Evolutionary conservation across 1,140 invertebrate genomes (phyloP), one percentile per base, ranked within the genome.

Genomic region (Notospermus geniculatus): DNA sequence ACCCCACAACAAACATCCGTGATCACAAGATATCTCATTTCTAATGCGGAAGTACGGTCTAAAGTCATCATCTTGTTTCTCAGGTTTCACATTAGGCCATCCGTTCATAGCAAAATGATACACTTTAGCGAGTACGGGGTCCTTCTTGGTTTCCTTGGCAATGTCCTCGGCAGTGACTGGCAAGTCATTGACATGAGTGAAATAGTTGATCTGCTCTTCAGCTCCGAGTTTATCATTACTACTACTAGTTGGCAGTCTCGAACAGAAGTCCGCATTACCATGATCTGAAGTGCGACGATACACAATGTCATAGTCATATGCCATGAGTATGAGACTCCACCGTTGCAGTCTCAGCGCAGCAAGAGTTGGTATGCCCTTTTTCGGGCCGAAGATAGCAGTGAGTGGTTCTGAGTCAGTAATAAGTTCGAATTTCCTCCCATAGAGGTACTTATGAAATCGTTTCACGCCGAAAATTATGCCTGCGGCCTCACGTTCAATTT

Each of bases 401-500:
- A 82, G 55, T 17, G 77, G 74, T 50, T 77, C 72, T 57, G 78
- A 74, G 60, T 81, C 76, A 0, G 73, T 80, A 19, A 74, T 45
- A 7, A 73, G 58, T n/a, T 57, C 63, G 23, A 75, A 60, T 41
- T 61, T 63, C 19, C 64, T 68, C 7, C 75, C 78, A 71, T 80
- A 79, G 15, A 83, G 63, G 64, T 74, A 83, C 36, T 77, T 67
- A 74, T 71, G 74, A 80, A 84, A 64, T 74, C 76, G 57, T 76
- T 64, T 63, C 45, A 69, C 25, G 65, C 71, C 72, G 69, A 76
- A 30, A 65, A 84, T 59, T 4, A 83, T 72, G 50, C 73, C 75
- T 45, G 79, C 63, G 13, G 74, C 64, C 66, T 84, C 80, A 59
- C 81, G 83, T 65, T 85, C 81, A 25, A 83, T 83, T 66, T 78